These are phyloP conservation scores for Dugesia japonica DNA, from an alignment of 2,888 invertebrate species.

Conservation along the genomic window DNA sequence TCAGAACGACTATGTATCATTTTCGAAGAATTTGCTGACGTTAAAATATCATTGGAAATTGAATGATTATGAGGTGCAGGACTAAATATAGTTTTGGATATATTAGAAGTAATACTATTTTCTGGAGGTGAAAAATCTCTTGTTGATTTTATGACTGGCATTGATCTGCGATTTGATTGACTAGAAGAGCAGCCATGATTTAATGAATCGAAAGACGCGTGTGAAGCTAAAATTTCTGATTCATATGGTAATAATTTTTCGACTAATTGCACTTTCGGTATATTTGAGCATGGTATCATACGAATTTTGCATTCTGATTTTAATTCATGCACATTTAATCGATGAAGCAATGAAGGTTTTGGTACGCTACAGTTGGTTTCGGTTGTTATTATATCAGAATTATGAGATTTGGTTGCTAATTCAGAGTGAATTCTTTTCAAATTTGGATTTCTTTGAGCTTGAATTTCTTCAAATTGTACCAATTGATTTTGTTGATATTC, in stretches of 20 bases:
- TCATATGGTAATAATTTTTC: slow-evolving; percentile 16
- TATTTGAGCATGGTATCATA: slow-evolving; percentile 16
- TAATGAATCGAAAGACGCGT: neutral
- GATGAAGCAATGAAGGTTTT: neutral
- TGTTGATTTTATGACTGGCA: neutral
- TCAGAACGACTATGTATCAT: neutral
- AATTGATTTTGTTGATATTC: slow-evolving; percentile 20
- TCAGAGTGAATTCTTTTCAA: slow-evolving; percentile 3
- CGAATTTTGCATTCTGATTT: neutral
- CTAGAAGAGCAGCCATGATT: neutral
- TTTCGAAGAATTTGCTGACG: neutral
- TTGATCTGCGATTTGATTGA: neutral
- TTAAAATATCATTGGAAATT: neutral
- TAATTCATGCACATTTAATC: slow-evolving; percentile 12
- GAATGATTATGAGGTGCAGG: too few relatives aligned
- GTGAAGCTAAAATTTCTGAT: slow-evolving; percentile 10
- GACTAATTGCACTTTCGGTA: neutral
- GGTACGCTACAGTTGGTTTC: neutral
- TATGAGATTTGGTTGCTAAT: slow-evolving; percentile 9
- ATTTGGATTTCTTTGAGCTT: slow-evolving; percentile 10
- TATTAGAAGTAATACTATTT: neutral
- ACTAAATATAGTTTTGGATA: neutral
- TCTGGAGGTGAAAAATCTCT: neutral
- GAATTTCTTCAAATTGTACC: slow-evolving; percentile 14
- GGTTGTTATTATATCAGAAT: neutral